Base-by-base conservation (phyloP, 2,888 invertebrate genomes). In the Neoascia interrupta region DNA sequence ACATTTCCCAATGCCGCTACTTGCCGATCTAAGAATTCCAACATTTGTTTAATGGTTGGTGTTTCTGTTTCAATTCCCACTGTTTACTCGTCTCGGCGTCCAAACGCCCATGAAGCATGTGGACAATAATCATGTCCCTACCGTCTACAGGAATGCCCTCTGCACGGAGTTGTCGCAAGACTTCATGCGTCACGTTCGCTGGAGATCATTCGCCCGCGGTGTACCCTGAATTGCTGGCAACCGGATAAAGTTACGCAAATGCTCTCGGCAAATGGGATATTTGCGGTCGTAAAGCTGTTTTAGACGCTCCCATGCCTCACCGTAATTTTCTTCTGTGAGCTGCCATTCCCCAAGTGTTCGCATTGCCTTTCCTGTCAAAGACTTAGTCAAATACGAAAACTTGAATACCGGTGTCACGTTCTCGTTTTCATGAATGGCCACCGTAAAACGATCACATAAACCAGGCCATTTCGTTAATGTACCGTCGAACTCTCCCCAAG, bases 61-160 rank as follows among this genome's bases (percentile, higher is more conserved):
- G n/a, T 19, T 37, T 11, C 13, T 5, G 63, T 23, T 51, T 16
- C 41, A 28, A 15, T 53, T 49, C 31, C 51, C 41, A 28, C 21
- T 15, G 28, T n/a, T n/a, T n/a, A n/a, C n/a, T n/a, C n/a, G n/a
- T n/a, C n/a, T n/a, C n/a, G n/a, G n/a, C n/a, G n/a, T 28, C 34
- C 43, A 60, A 36, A 18, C 21, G 31, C 49, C 54, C 74, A 47
- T 56, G 63, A 11, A 66, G 16, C 11, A 54, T 54, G 26, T 66
- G 66, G 4, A 66, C 45, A 13, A 66, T 34, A 8, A 66, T 54
- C 66, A 54, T 66, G 18, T 56, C 56, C 56, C 54, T 56, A 16
- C 8, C 2, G n/a, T 68, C 56, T 13, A 56, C 19, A 5, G 39
- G 47, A 4, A 68, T 23, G 10, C 56, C 56, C 8, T 41, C 19